Evolutionary conservation across 2,113 vertebrate genomes (phyloP).

Genomic region (Poicephalus meyeri): DNA sequence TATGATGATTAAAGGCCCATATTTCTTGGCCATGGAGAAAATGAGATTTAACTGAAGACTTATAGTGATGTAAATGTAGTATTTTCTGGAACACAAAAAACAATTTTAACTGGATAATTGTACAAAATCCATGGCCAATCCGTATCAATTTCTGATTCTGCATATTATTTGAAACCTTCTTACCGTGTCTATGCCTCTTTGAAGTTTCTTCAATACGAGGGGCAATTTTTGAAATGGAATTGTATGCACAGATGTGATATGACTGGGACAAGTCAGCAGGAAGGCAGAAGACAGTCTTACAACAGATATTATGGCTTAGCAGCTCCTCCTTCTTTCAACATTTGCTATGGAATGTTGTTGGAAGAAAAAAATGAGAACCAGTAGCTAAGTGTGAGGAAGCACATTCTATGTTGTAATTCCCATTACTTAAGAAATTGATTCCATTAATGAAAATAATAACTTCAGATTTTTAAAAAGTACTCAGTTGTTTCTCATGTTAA

Average conservation of each 20-base stretch:
- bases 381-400: neutral
- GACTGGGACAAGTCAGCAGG: neutral
- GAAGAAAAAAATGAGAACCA: neutral
- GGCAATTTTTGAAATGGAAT: slow-evolving; percentile 21
- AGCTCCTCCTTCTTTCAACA: neutral
- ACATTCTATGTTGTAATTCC: neutral
- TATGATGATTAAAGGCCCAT: slow-evolving; percentile 15
- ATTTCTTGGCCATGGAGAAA: slow-evolving; percentile 17
- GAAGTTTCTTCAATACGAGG: neutral
- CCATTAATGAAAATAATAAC: neutral
- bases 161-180: neutral
- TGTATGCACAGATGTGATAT: neutral
- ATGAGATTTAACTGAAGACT: slow-evolving; percentile 36
- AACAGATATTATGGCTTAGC: neutral
- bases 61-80: neutral
- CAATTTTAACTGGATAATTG: slow-evolving; percentile 5
- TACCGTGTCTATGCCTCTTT: neutral
- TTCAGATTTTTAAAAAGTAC: neutral
- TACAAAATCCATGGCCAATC: neutral
- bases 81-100: slow-evolving; percentile 18
- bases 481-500: neutral
- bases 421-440: neutral
- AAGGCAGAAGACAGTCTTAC: neutral
- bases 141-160: neutral
- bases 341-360: neutral